Percentiles rank a stretch among this genome's conserved stretches.
Conservation (phyloP, 2,888 invertebrate species). For the Periphyllus acericola region DNA sequence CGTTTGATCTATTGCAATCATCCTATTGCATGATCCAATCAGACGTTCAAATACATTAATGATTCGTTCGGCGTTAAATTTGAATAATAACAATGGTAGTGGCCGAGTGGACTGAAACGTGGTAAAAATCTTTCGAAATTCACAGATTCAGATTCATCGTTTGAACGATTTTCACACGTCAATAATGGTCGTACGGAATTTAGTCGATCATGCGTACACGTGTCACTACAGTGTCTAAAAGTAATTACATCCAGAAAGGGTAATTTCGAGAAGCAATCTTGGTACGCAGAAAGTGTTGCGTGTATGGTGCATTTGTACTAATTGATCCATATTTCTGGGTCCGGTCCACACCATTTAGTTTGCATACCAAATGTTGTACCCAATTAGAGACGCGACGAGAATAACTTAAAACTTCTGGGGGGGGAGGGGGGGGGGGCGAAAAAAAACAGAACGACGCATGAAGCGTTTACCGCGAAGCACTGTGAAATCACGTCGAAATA, state of each 20-base stretch:
- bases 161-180: not conserved
- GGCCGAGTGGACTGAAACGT: too few species aligned
- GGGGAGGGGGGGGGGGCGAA: not conserved
- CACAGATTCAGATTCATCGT: too few species aligned
- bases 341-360: conserved; percentile 24
- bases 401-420: conserved; percentile 18
- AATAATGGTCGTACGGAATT: not conserved
- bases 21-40: too few species aligned
- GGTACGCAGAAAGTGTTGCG: not conserved
- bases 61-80: too few species aligned
- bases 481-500: not conserved
- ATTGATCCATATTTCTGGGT: conserved; percentile 46
- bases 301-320: conserved; percentile 36
- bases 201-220: not conserved
- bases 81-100: too few species aligned
- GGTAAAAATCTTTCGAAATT: not conserved
- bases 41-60: too few species aligned
- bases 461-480: not conserved
- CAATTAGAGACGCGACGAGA: conserved; percentile 49
- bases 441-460: not conserved
- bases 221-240: not conserved
- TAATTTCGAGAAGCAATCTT: conserved; percentile 21
- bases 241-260: conserved; percentile 13
- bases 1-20: too few species aligned
- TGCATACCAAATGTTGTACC: conserved; percentile 4